Conservation (phyloP, 2,888 invertebrate genomes). For the Esperia sulphurella region DNA sequence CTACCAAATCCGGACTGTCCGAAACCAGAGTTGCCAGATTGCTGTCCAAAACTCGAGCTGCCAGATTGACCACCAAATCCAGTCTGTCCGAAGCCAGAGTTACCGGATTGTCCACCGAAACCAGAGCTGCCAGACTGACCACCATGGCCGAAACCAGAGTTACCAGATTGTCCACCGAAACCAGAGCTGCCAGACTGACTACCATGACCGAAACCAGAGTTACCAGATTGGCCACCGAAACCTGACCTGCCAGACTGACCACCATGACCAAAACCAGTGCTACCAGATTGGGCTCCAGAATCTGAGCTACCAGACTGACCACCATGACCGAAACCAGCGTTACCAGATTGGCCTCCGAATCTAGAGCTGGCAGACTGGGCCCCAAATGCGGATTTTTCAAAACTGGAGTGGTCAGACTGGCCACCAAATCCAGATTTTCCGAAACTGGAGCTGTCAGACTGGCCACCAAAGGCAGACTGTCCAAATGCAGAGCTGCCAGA, state of each 20-base stretch:
- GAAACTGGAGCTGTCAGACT: not conserved
- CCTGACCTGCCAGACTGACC: not conserved
- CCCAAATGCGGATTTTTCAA: not conserved
- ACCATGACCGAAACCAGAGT: not conserved
- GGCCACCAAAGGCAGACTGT: not conserved
- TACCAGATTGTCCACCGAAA: not conserved
- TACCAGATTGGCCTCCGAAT: not conserved
- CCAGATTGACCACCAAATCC: slow-evolving; percentile 1
- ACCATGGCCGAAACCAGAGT: slow-evolving; percentile 9
- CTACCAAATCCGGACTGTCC: slow-evolving; percentile 3
- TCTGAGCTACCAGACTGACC: slow-evolving; percentile 1
- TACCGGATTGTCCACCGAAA: slow-evolving; percentile 7
- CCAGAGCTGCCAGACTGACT: slow-evolving; percentile 6
- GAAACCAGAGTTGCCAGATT: not conserved
- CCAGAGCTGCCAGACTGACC: slow-evolving; percentile 15
- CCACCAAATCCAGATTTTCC: slow-evolving; percentile 9
- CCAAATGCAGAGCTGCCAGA: slow-evolving; percentile 17
- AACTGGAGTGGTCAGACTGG: slow-evolving; percentile 15
- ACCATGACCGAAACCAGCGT: not conserved
- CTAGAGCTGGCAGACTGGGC: not conserved
- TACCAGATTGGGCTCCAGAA: not conserved
- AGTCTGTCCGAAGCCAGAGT: not conserved
- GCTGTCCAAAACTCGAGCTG: not conserved
- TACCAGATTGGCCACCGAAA: not conserved
- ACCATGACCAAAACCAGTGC: not conserved